phyloP scores from a whole-genome alignment of 2,888 invertebrate genomes.

The Fragum whitleyi region DNA sequence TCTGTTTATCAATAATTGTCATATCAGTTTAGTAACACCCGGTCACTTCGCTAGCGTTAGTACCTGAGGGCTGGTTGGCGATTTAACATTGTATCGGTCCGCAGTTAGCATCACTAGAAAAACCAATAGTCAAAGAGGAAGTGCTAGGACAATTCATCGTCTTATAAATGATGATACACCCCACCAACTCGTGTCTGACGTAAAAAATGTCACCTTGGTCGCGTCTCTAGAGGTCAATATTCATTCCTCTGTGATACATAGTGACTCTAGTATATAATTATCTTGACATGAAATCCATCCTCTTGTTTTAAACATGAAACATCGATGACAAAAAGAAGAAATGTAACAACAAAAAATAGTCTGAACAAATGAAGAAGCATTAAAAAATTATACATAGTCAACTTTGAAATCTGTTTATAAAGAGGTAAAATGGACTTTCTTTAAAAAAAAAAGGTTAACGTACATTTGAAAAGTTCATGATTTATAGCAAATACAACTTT shows the following conservation, averaged over 20 bases:
- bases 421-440: too few species aligned
- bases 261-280: not conserved
- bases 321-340: too few species aligned
- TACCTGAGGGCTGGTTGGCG: not conserved
- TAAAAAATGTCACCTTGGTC: not conserved
- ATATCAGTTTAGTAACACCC: not conserved
- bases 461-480: too few species aligned
- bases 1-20: not conserved
- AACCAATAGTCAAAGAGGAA: slow-evolving; percentile 3
- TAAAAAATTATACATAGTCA: too few species aligned
- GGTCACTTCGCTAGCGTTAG: not conserved
- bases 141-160: slow-evolving; percentile 5
- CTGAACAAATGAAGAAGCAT: too few species aligned
- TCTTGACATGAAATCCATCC: slow-evolving; percentile 1
- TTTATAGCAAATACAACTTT: too few species aligned
- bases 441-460: too few species aligned
- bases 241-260: not conserved
- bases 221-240: not conserved
- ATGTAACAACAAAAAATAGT: too few species aligned
- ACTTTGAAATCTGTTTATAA: too few species aligned
- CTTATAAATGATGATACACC: slow-evolving; percentile 11
- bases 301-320: not conserved
- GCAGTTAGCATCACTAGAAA: not conserved
- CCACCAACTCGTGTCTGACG: not conserved
- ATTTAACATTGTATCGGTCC: slow-evolving; percentile 5